phyloP scores from a whole-genome alignment of 2,888 invertebrate genomes.

The Adelphocoris suturalis region DNA sequence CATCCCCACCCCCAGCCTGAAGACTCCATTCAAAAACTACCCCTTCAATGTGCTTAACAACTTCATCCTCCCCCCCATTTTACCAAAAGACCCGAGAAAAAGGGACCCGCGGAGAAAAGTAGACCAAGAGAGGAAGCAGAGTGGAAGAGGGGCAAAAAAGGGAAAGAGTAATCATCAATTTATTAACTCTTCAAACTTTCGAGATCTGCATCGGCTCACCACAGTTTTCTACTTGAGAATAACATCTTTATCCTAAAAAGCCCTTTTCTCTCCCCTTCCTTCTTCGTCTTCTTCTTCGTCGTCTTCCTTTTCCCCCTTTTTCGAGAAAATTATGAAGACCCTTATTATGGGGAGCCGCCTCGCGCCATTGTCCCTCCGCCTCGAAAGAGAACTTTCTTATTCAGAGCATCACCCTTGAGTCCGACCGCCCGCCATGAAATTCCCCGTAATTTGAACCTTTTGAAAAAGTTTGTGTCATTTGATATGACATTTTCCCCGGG shows the following conservation, averaged over 20 bases:
- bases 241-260: constrained; percentile 50
- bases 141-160: neutral
- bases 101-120: neutral
- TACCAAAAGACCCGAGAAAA: neutral
- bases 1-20: neutral
- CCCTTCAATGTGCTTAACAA: constrained; percentile 46
- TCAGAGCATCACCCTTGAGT: neutral
- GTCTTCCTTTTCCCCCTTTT: constrained; percentile 1
- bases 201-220: constrained; percentile 45
- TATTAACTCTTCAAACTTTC: constrained; percentile 65
- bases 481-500: neutral
- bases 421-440: neutral
- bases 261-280: constrained; percentile 19
- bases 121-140: neutral
- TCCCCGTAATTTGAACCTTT: constrained; percentile 2
- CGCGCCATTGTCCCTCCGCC: constrained; percentile 29
- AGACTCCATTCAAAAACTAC: constrained; percentile 48
- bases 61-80: neutral
- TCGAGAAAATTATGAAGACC: constrained; percentile 43
- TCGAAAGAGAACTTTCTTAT: constrained; percentile 37
- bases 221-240: constrained; percentile 55
- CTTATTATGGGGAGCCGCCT: constrained; percentile 38
- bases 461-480: neutral
- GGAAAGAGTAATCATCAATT: constrained; percentile 62
- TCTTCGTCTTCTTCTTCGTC: neutral